A percentile compares a stretch with the other conserved stretches of the same genome.
Evolutionary conservation across 1,140 invertebrate genomes (phyloP).

Genomic region (Apis cerana): DNA sequence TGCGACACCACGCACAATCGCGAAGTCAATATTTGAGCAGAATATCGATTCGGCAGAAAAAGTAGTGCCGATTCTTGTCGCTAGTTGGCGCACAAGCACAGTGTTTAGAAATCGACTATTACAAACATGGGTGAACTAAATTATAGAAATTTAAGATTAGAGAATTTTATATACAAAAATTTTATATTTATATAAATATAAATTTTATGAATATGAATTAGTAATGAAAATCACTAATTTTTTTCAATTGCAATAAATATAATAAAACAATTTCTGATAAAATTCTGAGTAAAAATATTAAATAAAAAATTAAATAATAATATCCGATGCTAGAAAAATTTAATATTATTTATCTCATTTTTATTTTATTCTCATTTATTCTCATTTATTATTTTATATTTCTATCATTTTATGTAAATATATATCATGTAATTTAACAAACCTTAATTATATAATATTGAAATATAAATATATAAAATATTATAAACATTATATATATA

Average conservation of each 20-base stretch:
- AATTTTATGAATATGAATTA: not conserved
- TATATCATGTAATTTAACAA: not conserved
- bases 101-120: not conserved
- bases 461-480: not conserved
- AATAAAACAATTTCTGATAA: not conserved
- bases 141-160: not conserved
- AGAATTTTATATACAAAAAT: not conserved
- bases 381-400: not conserved
- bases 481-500: not conserved
- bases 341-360: not conserved
- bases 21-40: slow-evolving; percentile 79
- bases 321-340: not conserved
- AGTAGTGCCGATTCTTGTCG: slow-evolving; percentile 48
- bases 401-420: not conserved
- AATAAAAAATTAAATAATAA: not conserved
- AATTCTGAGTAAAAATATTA: not conserved
- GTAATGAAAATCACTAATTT: not conserved
- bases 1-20: slow-evolving; percentile 76
- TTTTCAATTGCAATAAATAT: not conserved
- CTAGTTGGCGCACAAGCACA: slow-evolving; percentile 16
- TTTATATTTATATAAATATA: not conserved
- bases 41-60: slow-evolving; percentile 77
- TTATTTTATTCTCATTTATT: not conserved
- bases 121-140: not conserved
- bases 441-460: not conserved